Conservation (phyloP, 35 echinoderm and acorn worm species). For the Stichopus chloronotus region DNA sequence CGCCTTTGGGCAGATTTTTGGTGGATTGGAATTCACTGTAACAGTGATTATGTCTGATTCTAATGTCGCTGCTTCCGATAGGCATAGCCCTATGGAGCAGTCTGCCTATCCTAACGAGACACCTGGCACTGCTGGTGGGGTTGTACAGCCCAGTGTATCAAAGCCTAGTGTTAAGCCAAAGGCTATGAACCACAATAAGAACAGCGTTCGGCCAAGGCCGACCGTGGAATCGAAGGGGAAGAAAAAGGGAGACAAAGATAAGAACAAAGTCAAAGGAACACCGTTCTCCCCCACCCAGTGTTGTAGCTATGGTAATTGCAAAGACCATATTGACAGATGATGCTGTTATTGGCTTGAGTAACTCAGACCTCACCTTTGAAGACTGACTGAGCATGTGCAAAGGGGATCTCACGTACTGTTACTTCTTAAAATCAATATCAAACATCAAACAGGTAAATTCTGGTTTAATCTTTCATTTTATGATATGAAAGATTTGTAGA, state of each 20-base stretch:
- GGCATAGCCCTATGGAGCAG: conserved; percentile 14
- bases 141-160: not conserved
- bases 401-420: no score
- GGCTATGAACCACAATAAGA: not conserved
- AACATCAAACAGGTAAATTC: not conserved
- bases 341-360: conserved; percentile 11
- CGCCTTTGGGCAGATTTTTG: not conserved
- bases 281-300: not conserved
- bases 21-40: not conserved
- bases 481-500: no score
- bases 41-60: not conserved
- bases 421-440: conserved; percentile 12
- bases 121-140: not conserved
- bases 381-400: no score
- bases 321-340: not conserved
- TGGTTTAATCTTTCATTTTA: not conserved
- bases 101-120: not conserved
- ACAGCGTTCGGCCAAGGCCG: not conserved
- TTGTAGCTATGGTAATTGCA: not conserved
- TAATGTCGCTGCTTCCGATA: not conserved
- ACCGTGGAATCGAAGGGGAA: not conserved
- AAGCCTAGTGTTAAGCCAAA: not conserved
- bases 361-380: conserved; percentile 15
- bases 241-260: not conserved
- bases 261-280: not conserved